Evolutionary conservation across 2,888 invertebrate genomes (phyloP).

Genomic region (Schrankia costaestrigalis): DNA sequence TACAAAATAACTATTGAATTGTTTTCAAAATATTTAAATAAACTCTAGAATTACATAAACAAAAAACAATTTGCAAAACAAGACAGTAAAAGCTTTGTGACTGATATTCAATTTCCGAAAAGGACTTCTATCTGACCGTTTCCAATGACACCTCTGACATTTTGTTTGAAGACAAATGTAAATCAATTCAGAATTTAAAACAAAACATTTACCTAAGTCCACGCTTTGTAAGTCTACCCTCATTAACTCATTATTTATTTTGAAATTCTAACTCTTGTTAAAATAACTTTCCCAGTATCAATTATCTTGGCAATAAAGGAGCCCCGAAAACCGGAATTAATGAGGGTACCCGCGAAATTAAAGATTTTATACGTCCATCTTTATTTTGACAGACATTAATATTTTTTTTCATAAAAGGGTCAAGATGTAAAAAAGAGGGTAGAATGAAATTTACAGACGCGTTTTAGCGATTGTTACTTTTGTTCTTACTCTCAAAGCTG

Average conservation of each 20-base stretch:
- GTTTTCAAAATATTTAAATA: no score
- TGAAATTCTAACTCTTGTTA: slow-evolving; percentile 18
- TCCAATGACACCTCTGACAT: background rate
- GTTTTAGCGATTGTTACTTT: slow-evolving; percentile 51
- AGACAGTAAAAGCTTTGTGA: background rate
- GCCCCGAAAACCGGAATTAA: slow-evolving; percentile 33
- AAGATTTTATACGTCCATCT: slow-evolving; percentile 31
- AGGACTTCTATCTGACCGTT: background rate
- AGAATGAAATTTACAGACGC: slow-evolving; percentile 50
- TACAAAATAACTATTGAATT: no score
- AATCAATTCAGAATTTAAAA: slow-evolving; percentile 2
- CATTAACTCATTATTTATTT: slow-evolving; percentile 14
- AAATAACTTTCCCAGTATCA: slow-evolving; percentile 30
- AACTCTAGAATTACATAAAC: no score
- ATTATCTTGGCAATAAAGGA: slow-evolving; percentile 36
- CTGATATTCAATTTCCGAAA: slow-evolving; percentile 1
- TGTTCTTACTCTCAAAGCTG: slow-evolving; percentile 24
- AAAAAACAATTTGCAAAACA: no score
- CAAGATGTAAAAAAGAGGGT: slow-evolving; percentile 48
- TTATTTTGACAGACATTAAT: slow-evolving; percentile 35
- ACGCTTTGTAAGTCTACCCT: slow-evolving; percentile 7
- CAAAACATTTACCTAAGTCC: slow-evolving; percentile 6
- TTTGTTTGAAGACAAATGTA: slow-evolving; percentile 1
- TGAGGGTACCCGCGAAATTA: slow-evolving; percentile 38
- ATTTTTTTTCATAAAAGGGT: slow-evolving; percentile 45